Conservation (phyloP, 2,113 vertebrate species). For the Blennius ocellaris region DNA sequence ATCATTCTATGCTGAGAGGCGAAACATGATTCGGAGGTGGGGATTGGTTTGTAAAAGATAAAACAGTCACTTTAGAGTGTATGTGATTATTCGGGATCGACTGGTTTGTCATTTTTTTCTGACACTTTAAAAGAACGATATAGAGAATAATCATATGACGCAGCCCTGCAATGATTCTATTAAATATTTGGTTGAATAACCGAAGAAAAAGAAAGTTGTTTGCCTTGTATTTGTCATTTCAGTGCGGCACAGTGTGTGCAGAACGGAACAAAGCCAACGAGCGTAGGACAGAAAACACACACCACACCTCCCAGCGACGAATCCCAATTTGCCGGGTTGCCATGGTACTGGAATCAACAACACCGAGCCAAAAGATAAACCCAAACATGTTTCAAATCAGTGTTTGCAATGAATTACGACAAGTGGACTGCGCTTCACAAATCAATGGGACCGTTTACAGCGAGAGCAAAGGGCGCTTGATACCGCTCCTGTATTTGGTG, state of each 20-base stretch:
- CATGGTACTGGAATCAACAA: conserved; percentile 23
- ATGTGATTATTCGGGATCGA: too few relatives aligned
- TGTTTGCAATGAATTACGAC: conserved; percentile 30
- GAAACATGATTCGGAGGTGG: too few relatives aligned
- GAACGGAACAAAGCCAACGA: not conserved
- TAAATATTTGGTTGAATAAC: too few relatives aligned
- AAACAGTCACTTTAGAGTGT: too few relatives aligned
- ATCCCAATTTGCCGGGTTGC: conserved; percentile 12
- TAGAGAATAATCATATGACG: too few relatives aligned
- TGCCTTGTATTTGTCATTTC: not conserved
- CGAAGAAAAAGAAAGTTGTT: not conserved
- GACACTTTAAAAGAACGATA: too few relatives aligned
- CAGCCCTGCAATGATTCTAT: too few relatives aligned
- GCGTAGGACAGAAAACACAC: conserved; percentile 1
- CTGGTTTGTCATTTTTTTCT: too few relatives aligned
- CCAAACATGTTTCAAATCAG: conserved; percentile 5
- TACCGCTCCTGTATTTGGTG: conserved; percentile 38
- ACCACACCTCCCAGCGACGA: conserved; percentile 2
- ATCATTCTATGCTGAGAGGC: too few relatives aligned
- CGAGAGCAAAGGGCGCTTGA: not conserved
- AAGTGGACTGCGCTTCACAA: conserved; percentile 20
- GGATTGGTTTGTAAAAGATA: too few relatives aligned
- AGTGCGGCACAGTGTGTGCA: not conserved
- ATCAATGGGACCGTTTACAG: conserved; percentile 29
- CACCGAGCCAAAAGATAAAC: conserved; percentile 27